Conservation (phyloP, 2,888 invertebrate genomes). For the Caenorhabditis becei region DNA sequence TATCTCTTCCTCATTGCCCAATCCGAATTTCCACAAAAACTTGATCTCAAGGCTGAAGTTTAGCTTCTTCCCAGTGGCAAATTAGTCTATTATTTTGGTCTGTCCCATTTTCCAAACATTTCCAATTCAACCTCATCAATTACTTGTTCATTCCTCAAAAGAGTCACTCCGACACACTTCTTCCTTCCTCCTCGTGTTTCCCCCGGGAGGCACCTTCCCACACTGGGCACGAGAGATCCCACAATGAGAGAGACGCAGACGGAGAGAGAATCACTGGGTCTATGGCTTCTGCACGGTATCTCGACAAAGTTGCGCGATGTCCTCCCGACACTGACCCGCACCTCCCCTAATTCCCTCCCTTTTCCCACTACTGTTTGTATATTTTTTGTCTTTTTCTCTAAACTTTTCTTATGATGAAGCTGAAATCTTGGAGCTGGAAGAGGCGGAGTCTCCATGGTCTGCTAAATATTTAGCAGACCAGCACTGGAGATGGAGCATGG, state of each 20-base stretch:
- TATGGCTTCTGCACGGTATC: not conserved
- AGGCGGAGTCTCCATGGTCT: too few relatives aligned
- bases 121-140: too few relatives aligned
- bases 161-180: not conserved
- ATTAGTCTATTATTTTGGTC: too few relatives aligned
- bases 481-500: too few relatives aligned
- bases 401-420: too few relatives aligned
- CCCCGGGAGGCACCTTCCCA: slow-evolving; percentile 7
- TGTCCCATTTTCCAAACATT: too few relatives aligned
- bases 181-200: not conserved
- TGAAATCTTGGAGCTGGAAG: too few relatives aligned
- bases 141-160: too few relatives aligned
- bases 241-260: not conserved
- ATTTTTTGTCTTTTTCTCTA: not conserved
- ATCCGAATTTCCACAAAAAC: not conserved
- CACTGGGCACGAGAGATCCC: not conserved
- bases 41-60: too few relatives aligned
- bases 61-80: too few relatives aligned
- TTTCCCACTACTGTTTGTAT: slow-evolving; percentile 5
- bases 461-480: not conserved
- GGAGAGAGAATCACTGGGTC: slow-evolving; percentile 10
- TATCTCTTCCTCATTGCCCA: not conserved
- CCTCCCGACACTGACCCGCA: slow-evolving; percentile 41
- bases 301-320: slow-evolving; percentile 21
- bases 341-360: slow-evolving; percentile 3